Conservation (phyloP, 2,888 invertebrate species). For the Philereme vetulata region DNA sequence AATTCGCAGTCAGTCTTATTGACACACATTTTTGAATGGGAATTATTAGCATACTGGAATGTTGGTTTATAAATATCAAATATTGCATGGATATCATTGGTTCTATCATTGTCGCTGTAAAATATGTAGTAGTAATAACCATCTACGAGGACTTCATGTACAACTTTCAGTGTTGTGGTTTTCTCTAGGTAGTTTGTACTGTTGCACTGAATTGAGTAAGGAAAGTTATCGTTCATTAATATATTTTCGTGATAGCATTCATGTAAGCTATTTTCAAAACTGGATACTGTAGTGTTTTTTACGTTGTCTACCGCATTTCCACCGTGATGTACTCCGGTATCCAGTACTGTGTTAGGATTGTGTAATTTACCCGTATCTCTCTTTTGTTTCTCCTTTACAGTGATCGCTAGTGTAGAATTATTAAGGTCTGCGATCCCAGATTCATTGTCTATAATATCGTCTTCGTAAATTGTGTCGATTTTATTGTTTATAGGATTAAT, state of each 20-base stretch:
- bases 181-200: constrained; percentile 88
- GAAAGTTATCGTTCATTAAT: constrained; percentile 88
- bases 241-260: constrained; percentile 91
- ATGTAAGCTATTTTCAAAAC: constrained; percentile 90
- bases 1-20: constrained; percentile 92
- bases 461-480: constrained; percentile 24
- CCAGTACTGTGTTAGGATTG: constrained; percentile 83
- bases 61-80: constrained; percentile 94
- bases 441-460: constrained; percentile 11
- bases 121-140: constrained; percentile 96
- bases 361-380: constrained; percentile 66
- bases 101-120: constrained; percentile 92
- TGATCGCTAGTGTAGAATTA: constrained; percentile 7
- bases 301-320: constrained; percentile 87
- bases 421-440: constrained; percentile 1
- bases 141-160: constrained; percentile 88
- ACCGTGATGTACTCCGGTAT: constrained; percentile 90
- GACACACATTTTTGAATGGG: constrained; percentile 87
- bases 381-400: constrained; percentile 46
- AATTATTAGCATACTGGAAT: constrained; percentile 89
- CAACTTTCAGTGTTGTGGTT: constrained; percentile 85
- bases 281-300: constrained; percentile 88
- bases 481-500: constrained; percentile 22
- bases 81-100: constrained; percentile 91
- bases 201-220: constrained; percentile 87